Conservation (phyloP, 2,888 invertebrate species). For the Amblyjoppa proteus region DNA sequence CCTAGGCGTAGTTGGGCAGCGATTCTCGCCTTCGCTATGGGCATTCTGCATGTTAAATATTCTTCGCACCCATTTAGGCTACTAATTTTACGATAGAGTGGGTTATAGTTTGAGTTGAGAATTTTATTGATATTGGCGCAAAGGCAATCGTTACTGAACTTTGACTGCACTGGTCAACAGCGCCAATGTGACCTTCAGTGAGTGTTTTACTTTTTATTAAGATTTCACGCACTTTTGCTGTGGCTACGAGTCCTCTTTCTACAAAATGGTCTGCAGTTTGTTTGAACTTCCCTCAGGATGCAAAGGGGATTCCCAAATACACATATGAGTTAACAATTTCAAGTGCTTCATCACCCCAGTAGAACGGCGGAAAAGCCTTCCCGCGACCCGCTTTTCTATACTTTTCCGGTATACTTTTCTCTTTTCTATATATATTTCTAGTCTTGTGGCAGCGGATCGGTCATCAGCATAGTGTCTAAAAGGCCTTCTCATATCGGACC, state of each 20-base stretch:
- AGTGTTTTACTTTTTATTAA: conserved; percentile 1
- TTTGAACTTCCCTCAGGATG: background rate
- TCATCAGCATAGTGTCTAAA: background rate
- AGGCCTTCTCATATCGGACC: background rate
- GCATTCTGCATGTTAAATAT: conserved; percentile 6
- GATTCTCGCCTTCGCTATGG: conserved; percentile 4
- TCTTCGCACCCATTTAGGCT: background rate
- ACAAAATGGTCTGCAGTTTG: background rate
- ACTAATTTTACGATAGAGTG: background rate
- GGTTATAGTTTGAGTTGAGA: background rate
- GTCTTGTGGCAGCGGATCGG: background rate
- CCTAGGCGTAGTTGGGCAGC: background rate
- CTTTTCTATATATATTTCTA: background rate
- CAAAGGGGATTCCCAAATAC: background rate
- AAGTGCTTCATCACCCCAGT: conserved; percentile 1
- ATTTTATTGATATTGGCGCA: background rate
- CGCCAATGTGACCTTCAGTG: background rate
- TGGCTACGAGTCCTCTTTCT: background rate
- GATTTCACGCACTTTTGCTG: background rate
- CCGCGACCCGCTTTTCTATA: conserved; percentile 8
- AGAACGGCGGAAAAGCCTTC: background rate
- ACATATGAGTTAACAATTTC: conserved; percentile 1
- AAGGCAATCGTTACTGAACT: background rate
- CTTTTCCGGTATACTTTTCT: background rate
- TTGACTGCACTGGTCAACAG: background rate